Base-by-base conservation (phyloP, 2,888 invertebrate species). In the Archips xylosteana region DNA sequence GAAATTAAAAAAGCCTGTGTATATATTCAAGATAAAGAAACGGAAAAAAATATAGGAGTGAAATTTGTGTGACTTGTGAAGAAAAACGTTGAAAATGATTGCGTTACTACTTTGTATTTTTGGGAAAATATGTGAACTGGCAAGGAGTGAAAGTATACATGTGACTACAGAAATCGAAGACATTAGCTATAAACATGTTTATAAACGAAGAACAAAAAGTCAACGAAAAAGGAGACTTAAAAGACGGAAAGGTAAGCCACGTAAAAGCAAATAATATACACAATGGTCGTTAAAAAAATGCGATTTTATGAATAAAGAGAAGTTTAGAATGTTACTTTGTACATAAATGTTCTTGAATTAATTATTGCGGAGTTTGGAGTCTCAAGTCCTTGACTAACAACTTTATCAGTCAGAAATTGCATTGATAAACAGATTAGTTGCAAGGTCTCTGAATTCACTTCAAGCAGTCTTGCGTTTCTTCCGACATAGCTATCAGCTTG, bases 91-190 rank as follows among this genome's bases (percentile, higher is more conserved):
- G 75, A 83, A 83, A 80, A 94, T 94, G 93, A 92, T 93, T 70
- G 92, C 82, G 36, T 78, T 91, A 74, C 85, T 92, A 81, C 81
- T 91, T 84, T 92, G 84, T 78, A 82, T 92, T 70, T 78, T 91
- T 74, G 84, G 86, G 3, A 89, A 88, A 83, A 79, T 93, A 74
- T 83, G 91, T 75, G 86, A 91, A 76, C 76, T 89, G 60, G 81
- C 84, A 63, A 86, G 78, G 79, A 83, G 76, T 83, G 80, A 71
- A 15, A 81, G 82, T 75, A 75, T 71, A 51, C 75, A 61, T 68
- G 73, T 36, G 34, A 34, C 15, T 15, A 15, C 45, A 78, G 63
- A 78, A 79, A 74, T 67, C 64, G 65, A 67, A 12, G 78, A 80
- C 70, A 70, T 75, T 13, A 70, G 51, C 9, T 36, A 57, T 71